Evolutionary conservation across 1,140 invertebrate genomes (phyloP), one percentile per base, ranked within the genome.

Genomic region (Anagrus nilaparvatae): DNA sequence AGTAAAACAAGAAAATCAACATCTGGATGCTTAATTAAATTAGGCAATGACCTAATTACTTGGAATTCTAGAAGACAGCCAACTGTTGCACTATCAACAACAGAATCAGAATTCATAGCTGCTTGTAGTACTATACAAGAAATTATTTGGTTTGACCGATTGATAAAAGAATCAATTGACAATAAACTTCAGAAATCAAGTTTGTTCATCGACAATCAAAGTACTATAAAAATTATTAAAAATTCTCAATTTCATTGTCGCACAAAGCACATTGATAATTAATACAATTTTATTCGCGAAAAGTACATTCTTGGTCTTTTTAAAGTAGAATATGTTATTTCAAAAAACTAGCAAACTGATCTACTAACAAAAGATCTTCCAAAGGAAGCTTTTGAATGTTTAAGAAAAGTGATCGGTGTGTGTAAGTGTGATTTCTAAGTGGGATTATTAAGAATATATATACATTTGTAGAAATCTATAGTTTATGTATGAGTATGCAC

Each of bases 261-360:
- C 3, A 37, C 53, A 0, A 61, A 63, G 29, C 56, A 63, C 40
- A 48, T 59, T 13, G 51, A 53, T 34, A 44, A 56, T 4, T 35
- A 40, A 24, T 49, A 47, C 38, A 51, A 55, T 37, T 55, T 55
- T 47, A 37, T 37, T 16, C 3, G 34, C 13, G 49, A 56, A 29
- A 30, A 42, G 29, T 45, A 44, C 25, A 37, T 29, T 28, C 36
- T 47, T 16, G 39, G 43, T 18, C 24, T 35, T 19, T 41, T 56
- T 19, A 36, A 41, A 16, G 9, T 54, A 7, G 27, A 48, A 27
- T 48, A 53, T 44, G 38, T 56, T 16, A 28, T 18, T 17, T 31
- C 33, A 10, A 5, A 29, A 20, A 29, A 41, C 10, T 39, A 46
- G 19, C 29, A 36, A 31, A 34, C 29, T 3, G 33, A 42, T 37